Base-by-base conservation (phyloP, 2,797 vertebrate species). In the Podarcis lilfordi region DNA sequence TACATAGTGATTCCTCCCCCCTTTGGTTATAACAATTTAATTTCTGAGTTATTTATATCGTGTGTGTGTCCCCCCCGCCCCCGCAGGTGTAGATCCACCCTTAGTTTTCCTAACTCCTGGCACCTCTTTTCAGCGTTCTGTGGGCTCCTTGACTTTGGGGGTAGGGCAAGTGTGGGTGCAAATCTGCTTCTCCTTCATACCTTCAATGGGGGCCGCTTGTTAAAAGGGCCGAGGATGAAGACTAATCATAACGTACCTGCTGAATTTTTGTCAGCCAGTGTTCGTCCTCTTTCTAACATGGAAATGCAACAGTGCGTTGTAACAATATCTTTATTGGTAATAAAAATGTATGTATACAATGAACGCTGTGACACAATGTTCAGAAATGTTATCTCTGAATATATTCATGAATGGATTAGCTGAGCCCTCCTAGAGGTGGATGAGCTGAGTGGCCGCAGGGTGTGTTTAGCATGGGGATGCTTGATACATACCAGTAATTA, bases 371-470 rank as follows among this genome's bases (percentile, higher is more conserved):
- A 50, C 40, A 35, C 23, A n/a, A 50, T 35, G 68, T 81, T 82
- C 84, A 68, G 59, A 69, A 82, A 68, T 77, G 32, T 59, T 76
- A 81, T 76, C 25, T 76, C 5, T 10, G 37, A 81, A 68, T 81
- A 40, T 66, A 85, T 89, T 85, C 77, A 80, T 59, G n/a, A 66
- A 85, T 80, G 23, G 75, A 11, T 76, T 43, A 19, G 50, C 27
- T 45, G 88, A 89, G 40, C n/a, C 40, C 19, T 81, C 61, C 83
- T 68, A 76, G 64, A 43, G n/a, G 80, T 75, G 75, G 69, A 75
- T 89, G 80, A 89, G 55, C 77, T 80, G 81, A 82, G 61, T 43
- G 32, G 88, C 78, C 71, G 59, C 27, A 6, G 32, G 43, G 78
- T 74, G 40, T 88, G 35, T 50, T 66, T 40, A 69, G 6, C 25